Conservation (phyloP, 2,113 vertebrate species). For the Amphilophus citrinellus region DNA sequence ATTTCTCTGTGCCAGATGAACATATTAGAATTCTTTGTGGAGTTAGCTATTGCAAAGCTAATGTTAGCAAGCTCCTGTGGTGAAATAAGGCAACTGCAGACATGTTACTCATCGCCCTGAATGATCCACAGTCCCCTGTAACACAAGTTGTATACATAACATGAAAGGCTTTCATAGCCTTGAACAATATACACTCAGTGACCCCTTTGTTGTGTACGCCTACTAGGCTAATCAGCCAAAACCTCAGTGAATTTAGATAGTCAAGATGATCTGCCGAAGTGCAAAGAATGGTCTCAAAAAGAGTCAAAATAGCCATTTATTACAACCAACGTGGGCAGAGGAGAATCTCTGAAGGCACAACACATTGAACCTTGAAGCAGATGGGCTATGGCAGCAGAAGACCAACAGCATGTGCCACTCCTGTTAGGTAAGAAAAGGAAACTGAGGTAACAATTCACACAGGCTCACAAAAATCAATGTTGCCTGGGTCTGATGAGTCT, state of each 20-base stretch:
- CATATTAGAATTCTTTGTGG: not conserved
- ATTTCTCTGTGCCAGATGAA: not conserved
- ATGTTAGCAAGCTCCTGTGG: not conserved
- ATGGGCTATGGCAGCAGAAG: not conserved
- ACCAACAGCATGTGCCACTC: not conserved
- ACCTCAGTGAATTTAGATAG: no score
- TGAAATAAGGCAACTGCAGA: not conserved
- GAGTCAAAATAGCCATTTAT: not conserved
- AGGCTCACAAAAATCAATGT: not conserved
- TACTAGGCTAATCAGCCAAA: no score
- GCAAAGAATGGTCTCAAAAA: not conserved
- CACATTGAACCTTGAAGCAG: not conserved
- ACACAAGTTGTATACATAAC: no score
- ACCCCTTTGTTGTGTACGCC: no score
- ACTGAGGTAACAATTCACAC: not conserved
- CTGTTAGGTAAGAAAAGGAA: not conserved
- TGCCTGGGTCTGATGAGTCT: not conserved
- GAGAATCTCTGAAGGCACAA: not conserved
- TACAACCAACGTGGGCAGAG: not conserved
- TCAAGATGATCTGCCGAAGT: not conserved
- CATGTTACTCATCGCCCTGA: not conserved
- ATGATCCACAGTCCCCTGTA: not conserved
- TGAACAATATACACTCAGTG: no score
- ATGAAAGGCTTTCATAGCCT: no score
- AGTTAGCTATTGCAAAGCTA: not conserved